Percentiles rank a stretch among this genome's conserved stretches.
These are phyloP conservation scores for Oreochromis niloticus DNA, from an alignment of 2,113 vertebrate species.

Conservation along the genomic window DNA sequence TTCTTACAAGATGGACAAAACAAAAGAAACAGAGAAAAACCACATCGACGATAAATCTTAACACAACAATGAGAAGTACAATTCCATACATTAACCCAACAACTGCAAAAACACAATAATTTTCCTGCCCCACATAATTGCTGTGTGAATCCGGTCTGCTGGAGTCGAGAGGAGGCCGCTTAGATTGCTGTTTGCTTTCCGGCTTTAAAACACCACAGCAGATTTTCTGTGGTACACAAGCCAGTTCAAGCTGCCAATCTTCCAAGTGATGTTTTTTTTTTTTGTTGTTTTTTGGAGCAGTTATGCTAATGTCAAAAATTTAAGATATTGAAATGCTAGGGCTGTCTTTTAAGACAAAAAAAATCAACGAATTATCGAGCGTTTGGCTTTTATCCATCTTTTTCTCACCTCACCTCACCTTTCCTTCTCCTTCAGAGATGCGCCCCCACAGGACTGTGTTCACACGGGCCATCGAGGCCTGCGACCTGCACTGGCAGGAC, in stretches of 20 bases:
- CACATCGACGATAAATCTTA: not conserved
- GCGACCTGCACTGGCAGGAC: constrained; percentile 98
- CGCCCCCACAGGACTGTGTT: constrained; percentile 96
- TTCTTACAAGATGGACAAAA: not conserved
- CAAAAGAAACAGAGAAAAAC: not conserved
- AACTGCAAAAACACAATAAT: not conserved
- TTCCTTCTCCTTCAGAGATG: constrained; percentile 45
- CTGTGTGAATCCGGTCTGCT: not conserved
- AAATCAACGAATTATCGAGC: not conserved
- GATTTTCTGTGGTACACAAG: not conserved
- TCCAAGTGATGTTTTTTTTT: not conserved
- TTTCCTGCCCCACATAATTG: not conserved
- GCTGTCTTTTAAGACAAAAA: not conserved
- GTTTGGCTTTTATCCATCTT: not conserved
- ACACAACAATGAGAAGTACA: not conserved
- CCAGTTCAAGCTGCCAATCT: not conserved
- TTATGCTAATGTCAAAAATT: not conserved
- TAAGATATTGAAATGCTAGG: not conserved
- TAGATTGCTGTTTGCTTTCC: not conserved
- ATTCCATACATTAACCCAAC: not conserved
- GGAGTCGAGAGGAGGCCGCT: not conserved
- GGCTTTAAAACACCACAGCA: not conserved
- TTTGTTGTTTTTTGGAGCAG: not conserved
- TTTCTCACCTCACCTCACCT: not conserved
- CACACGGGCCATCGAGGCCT: constrained; percentile 96